These are phyloP conservation scores for Nowickia ferox DNA, from an alignment of 2,888 invertebrate genomes.

Conservation along the genomic window DNA sequence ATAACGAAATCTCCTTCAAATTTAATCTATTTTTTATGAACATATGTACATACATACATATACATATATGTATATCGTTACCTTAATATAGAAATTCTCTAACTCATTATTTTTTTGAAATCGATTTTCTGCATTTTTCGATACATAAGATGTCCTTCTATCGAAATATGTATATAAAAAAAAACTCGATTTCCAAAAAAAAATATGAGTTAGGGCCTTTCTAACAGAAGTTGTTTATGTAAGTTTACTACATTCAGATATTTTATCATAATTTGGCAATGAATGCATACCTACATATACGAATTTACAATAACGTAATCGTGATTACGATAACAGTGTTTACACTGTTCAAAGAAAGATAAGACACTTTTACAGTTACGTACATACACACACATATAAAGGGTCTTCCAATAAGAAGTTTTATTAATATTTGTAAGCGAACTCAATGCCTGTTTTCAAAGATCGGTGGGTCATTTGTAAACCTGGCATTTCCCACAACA, in stretches of 20 bases:
- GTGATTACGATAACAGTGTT: slow-evolving; percentile 27
- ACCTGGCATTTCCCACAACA: too few relatives aligned
- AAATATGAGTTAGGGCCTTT: too few relatives aligned
- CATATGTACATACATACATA: background rate
- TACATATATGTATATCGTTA: background rate
- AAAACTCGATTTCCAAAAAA: too few relatives aligned
- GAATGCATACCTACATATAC: slow-evolving; percentile 43
- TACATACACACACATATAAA: background rate
- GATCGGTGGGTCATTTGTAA: too few relatives aligned
- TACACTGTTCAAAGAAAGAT: slow-evolving; percentile 9
- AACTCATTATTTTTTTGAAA: too few relatives aligned
- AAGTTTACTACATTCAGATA: slow-evolving; percentile 18
- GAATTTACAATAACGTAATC: background rate
- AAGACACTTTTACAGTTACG: background rate
- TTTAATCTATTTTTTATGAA: background rate
- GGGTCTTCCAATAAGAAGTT: background rate
- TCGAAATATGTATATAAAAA: too few relatives aligned
- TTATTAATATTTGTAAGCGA: too few relatives aligned
- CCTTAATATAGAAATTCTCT: too few relatives aligned
- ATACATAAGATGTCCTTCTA: too few relatives aligned
- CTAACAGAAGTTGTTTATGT: background rate
- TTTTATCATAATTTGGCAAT: slow-evolving; percentile 47
- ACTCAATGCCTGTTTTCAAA: too few relatives aligned
- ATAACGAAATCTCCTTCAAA: background rate
- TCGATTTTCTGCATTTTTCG: too few relatives aligned